Base-by-base conservation (phyloP, 2,797 vertebrate species). In the Babyrousa celebensis region DNA sequence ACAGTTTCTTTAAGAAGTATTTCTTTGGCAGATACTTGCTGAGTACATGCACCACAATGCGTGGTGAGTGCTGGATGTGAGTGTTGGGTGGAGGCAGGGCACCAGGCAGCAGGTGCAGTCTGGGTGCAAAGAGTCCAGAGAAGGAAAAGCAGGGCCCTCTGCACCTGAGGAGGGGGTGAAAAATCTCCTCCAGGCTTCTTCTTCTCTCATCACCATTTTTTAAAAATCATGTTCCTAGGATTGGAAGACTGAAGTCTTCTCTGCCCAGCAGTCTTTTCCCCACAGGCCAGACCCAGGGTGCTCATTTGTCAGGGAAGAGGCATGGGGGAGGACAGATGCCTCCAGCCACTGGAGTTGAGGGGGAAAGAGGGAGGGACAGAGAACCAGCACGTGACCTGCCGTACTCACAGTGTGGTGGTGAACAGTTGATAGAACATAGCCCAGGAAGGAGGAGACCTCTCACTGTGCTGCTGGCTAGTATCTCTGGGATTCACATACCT, bases 1-100 rank as follows among this genome's bases (percentile, higher is more conserved):
- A 68, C n/a, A 48, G 23, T 86, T 89, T 94, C 48, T 89, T 86
- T 83, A 68, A 85, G 40, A 95, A 52, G 36, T 23, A 71, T 36
- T 72, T 71, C 9, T 40, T 77, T 68, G 54, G 71, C 95, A 95
- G 74, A 40, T 77, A 52, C 54, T 25, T 60, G 40, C 74, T 18
- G 18, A 32, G 18, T 20, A 29, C 12, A 10, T 65, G 36, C 58
- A 65, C 21, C 4, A 21, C 18, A 3, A 89, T 1, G 52, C 7
- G 20, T n/a, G 25, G 23, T 70, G 27, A 89, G 43, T 12, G 9
- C n/a, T 32, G 58, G 48, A 20, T 1, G 2, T 48, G 18, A 82
- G 12, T 29, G 43, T 48, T 48, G 43, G 43, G 43, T 6, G 0
- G 29, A 63, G 78, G 58, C 27, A n/a, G 36, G n/a, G 25, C 52